A percentile compares a stretch with the other conserved stretches of the same genome.
These are phyloP conservation scores for Plumapathes pennacea DNA, from an alignment of 92 coral and sea anemone genomes.

Conservation along the genomic window DNA sequence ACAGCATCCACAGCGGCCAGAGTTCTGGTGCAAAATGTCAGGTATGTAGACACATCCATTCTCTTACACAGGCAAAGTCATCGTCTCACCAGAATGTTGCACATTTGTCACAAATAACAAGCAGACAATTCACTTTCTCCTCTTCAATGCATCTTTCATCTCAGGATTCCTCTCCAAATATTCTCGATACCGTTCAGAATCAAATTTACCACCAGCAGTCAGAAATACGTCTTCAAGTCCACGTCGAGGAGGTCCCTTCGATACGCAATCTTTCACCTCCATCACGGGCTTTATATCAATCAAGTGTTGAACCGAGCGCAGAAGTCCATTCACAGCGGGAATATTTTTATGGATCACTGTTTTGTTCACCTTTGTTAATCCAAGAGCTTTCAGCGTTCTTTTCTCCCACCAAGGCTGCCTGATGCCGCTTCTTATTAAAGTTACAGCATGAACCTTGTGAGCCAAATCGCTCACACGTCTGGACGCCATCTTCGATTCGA, in stretches of 20 bases:
- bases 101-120: too few species aligned
- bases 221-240: constrained; percentile 63
- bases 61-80: too few species aligned
- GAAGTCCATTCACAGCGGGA: constrained; percentile 83
- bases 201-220: constrained; percentile 75
- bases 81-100: too few species aligned
- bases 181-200: constrained; percentile 51
- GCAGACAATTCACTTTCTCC: constrained; percentile 18
- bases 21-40: too few species aligned
- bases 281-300: constrained; percentile 73
- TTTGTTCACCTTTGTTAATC: constrained; percentile 82
- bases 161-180: constrained; percentile 46
- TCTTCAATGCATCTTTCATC: constrained; percentile 4
- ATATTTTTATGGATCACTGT: constrained; percentile 90
- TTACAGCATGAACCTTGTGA: constrained; percentile 88
- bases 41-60: too few species aligned
- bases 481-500: constrained; percentile 87
- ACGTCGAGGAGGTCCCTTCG: background rate
- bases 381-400: constrained; percentile 82
- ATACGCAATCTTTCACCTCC: constrained; percentile 18
- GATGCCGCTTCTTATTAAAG: constrained; percentile 81
- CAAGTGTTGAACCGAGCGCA: constrained; percentile 81
- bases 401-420: constrained; percentile 98
- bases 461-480: constrained; percentile 31
- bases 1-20: too few species aligned